Evolutionary conservation across 2,113 vertebrate species (phyloP), one percentile per base, ranked within the genome.

Genomic region (Silurus meridionalis): DNA sequence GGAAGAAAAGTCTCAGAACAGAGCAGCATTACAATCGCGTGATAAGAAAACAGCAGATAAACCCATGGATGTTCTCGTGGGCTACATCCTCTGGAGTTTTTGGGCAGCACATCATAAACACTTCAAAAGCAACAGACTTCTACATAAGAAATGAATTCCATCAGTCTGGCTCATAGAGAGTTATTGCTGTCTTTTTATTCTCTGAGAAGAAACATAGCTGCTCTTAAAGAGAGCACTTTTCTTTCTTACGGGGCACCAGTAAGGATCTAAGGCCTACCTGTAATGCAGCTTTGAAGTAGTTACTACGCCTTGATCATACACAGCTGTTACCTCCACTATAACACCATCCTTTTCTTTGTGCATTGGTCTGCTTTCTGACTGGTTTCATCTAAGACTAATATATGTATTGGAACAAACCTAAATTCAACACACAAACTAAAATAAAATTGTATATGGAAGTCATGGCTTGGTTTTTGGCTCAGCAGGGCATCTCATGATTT

Each of bases 71-170:
- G 93, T 95, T 95, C 94, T 96, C 95, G 93, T 94, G 92, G 95
- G 95, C 93, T 48, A 71, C 92, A 93, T 95, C 94, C 94, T 94
- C 94, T 94, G 94, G 92, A 93, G 95, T 94, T 96, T 94, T 94
- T 96, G 95, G 89, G 90, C 93, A 95, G 92, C 95, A 94, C 95
- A 95, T 95, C 95, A 97, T 96, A 96, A 96, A 96, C 95, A 96
- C 95, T 95, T 96, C 95, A 96, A 96, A 37, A 96, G 95, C 94
- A 95, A 95, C 94, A 94, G 91, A 92, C 94, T 96, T 95, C 96
- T 95, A 95, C 96, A 96, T 95, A 96, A 96, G 94, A 96, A 96
- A 96, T 95, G 94, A 96, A 95, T 95, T 95, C 94, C 89, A 93
- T 93, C 94, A 66, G 71, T 67, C 93, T 92, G 92, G 94, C 95